Evolutionary conservation across 1,140 invertebrate species (phyloP), one percentile per base, ranked within the genome.

Genomic region (Temnothorax curvispinosus): DNA sequence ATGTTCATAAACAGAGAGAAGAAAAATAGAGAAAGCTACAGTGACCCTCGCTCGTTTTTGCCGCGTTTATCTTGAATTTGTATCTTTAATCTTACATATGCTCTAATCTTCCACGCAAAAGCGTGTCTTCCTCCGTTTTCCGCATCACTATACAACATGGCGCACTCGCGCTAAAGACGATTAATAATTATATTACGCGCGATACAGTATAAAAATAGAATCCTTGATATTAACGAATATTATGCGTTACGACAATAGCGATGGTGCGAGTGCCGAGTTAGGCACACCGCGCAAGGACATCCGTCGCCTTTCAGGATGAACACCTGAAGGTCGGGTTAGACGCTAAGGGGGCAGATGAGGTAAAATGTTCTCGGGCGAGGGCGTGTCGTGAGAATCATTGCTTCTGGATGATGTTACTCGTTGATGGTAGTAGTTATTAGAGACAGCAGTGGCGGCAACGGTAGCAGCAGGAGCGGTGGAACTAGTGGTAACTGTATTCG

Each of bases 171-270:
- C 76, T 62, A 90, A 77, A 60, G 62, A 89, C 87, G 72, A 89
- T 92, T 56, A 78, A 89, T 76, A 93, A 92, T 93, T 85, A 89
- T 87, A 93, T 92, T 92, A 92, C 65, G 65, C 65, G 65, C 88
- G 92, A 93, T 95, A 94, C 89, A 93, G 93, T 95, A 95, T 92
- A 95, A 95, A 95, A 95, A 95, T 95, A 95, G 94, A 95, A 95
- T 95, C 93, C 94, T 86, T 92, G 92, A 91, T 93, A 91, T 89
- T 92, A 94, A 92, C 92, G 88, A 92, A 93, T 91, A 90, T 93
- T 92, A 92, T 92, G 91, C 71, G 60, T 91, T 92, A 92, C 67
- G 89, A 87, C 54, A 62, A 92, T 93, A 92, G 86, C 91, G 88
- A 89, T 92, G 92, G 76, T 85, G 76, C 78, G 87, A 92, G 64